Percentiles rank a stretch among this genome's conserved stretches.
These are phyloP conservation scores for Delphinus delphis DNA, from an alignment of 2,113 vertebrate genomes.

Conservation along the genomic window DNA sequence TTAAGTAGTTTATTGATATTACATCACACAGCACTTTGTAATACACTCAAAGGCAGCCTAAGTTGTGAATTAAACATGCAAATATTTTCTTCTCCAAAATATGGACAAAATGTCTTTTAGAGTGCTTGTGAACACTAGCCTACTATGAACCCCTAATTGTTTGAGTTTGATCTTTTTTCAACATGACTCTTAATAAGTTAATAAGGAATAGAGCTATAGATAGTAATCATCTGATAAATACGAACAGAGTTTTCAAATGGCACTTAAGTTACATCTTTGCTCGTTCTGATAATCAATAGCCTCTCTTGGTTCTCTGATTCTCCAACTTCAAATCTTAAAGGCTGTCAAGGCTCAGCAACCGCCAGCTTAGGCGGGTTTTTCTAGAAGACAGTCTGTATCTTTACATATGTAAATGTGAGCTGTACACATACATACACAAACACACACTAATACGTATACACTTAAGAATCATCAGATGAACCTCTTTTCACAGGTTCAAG, in stretches of 20 bases:
- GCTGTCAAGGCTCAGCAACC: not conserved
- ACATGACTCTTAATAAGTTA: constrained; percentile 70
- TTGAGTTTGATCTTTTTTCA: constrained; percentile 54
- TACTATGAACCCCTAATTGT: constrained; percentile 45
- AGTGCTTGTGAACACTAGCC: constrained; percentile 66
- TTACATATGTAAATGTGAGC: not conserved
- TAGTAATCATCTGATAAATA: constrained; percentile 60
- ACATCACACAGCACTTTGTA: constrained; percentile 73
- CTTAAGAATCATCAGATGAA: not conserved
- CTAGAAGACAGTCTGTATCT: not conserved
- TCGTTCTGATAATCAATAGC: constrained; percentile 31
- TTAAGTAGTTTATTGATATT: constrained; percentile 74
- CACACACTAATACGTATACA: not conserved
- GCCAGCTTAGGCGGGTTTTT: constrained; percentile 2
- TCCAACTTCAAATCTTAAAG: constrained; percentile 3
- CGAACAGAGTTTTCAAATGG: constrained; percentile 58
- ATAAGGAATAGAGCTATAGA: constrained; percentile 52
- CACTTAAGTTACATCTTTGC: constrained; percentile 64
- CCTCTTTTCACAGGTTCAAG: not conserved
- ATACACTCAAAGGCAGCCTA: constrained; percentile 67
- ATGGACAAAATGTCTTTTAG: constrained; percentile 61
- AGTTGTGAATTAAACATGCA: constrained; percentile 77
- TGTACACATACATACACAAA: not conserved
- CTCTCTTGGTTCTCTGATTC: not conserved
- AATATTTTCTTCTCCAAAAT: constrained; percentile 62